These are phyloP conservation scores for Solen grandis DNA, from an alignment of 1,140 invertebrate genomes.

Conservation along the genomic window DNA sequence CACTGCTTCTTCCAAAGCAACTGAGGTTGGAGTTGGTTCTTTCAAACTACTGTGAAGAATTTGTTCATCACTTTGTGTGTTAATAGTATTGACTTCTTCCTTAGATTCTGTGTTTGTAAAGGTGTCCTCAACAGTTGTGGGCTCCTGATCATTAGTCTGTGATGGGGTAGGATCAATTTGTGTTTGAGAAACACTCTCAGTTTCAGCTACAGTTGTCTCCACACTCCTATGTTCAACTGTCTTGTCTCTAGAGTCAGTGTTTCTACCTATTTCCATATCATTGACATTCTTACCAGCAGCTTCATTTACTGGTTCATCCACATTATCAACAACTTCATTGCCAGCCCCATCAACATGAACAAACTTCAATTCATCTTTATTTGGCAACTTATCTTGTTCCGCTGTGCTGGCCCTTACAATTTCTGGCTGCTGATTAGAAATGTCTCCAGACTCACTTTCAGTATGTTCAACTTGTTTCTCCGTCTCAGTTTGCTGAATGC, in stretches of 20 bases:
- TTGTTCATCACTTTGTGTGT: neutral
- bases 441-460: no score
- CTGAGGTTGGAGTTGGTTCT: neutral
- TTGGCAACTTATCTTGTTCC: no score
- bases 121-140: no score
- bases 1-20: neutral
- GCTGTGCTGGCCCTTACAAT: no score
- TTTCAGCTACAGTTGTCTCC: neutral
- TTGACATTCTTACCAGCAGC: conserved; percentile 20
- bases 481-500: no score
- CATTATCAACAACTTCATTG: neutral
- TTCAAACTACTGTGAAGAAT: neutral
- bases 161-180: no score
- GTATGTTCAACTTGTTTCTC: neutral
- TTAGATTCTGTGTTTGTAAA: neutral
- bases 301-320: neutral
- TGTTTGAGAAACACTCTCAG: no score
- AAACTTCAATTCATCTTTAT: neutral
- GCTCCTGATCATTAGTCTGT: no score
- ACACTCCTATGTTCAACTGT: neutral
- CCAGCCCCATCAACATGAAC: neutral
- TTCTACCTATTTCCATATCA: conserved; percentile 15
- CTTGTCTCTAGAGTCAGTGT: neutral
- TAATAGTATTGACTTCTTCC: neutral
- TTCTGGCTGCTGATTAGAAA: no score